Evolutionary conservation across 2,888 invertebrate genomes (phyloP).

Genomic region (Epistrophe eligans): DNA sequence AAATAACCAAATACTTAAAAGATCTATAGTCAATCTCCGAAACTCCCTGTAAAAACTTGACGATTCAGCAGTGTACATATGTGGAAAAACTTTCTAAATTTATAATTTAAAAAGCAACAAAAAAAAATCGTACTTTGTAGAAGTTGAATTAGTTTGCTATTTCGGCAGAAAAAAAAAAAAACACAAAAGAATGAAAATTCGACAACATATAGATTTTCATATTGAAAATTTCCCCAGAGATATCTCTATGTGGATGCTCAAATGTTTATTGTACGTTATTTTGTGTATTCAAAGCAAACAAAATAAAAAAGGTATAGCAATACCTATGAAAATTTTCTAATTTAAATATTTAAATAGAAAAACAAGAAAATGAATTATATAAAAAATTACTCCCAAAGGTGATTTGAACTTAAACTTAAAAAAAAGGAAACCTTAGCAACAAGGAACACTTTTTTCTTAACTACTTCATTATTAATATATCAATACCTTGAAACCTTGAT

Average conservation of each 20-base stretch:
- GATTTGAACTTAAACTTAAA: neutral
- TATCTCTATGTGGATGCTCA: neutral
- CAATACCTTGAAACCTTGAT: too few species aligned
- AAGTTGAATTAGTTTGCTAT: neutral
- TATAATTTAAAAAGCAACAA: neutral
- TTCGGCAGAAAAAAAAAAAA: neutral
- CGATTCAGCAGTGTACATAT: neutral
- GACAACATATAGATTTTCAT: neutral
- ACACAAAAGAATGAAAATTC: neutral
- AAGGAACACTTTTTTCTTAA: neutral
- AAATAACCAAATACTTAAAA: too few species aligned
- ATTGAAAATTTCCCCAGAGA: slow-evolving; percentile 6
- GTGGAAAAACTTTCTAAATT: neutral
- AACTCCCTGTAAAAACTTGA: neutral
- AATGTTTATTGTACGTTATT: neutral
- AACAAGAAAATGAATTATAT: neutral
- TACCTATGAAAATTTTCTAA: neutral
- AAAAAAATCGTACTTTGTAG: neutral
- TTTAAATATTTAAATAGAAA: neutral
- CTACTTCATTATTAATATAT: too few species aligned
- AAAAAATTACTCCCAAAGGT: neutral
- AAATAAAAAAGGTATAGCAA: neutral
- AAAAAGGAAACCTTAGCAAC: neutral
- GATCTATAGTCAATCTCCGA: neutral
- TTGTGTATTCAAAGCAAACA: neutral